Evolutionary conservation across 2,797 vertebrate genomes (phyloP).

Genomic region (Ambastaia sidthimunki): DNA sequence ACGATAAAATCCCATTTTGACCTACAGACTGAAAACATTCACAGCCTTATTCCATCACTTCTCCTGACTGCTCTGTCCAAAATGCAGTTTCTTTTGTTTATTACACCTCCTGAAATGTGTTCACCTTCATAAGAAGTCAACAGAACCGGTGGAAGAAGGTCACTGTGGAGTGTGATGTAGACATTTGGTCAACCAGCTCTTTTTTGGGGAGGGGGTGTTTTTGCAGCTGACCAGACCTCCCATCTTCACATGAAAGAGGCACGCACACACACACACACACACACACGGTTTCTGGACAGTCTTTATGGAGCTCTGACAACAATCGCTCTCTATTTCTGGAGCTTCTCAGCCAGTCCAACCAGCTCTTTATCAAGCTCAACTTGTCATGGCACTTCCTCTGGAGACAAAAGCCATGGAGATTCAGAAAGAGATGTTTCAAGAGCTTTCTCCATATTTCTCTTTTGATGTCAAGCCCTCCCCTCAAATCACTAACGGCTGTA

Average conservation of each 20-base stretch:
- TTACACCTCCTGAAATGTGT: conserved; percentile 69
- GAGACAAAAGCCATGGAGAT: conserved; percentile 1
- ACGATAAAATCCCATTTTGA: background rate
- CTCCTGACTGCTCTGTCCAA: background rate
- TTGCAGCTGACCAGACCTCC: conserved; percentile 81
- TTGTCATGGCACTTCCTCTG: conserved; percentile 62
- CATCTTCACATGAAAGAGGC: conserved; percentile 77
- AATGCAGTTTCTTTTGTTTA: background rate
- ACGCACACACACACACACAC: conserved; percentile 60
- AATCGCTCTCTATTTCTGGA: conserved; percentile 75
- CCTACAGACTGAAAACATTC: background rate
- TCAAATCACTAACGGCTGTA: background rate
- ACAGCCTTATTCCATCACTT: background rate
- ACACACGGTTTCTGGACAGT: conserved; percentile 62
- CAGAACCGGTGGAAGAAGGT: conserved; percentile 54
- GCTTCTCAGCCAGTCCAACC: conserved; percentile 53
- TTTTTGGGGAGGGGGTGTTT: conserved; percentile 67
- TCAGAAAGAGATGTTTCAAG: background rate
- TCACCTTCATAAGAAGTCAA: conserved; percentile 53
- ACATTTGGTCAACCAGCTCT: conserved; percentile 72
- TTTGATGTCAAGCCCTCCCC: background rate
- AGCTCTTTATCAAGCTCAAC: conserved; percentile 66
- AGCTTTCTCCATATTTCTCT: background rate
- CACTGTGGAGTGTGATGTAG: conserved; percentile 72
- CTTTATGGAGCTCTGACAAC: conserved; percentile 70